Evolutionary conservation across 1,140 invertebrate genomes (phyloP), one percentile per base, ranked within the genome.

Genomic region (Drosophila yakuba): DNA sequence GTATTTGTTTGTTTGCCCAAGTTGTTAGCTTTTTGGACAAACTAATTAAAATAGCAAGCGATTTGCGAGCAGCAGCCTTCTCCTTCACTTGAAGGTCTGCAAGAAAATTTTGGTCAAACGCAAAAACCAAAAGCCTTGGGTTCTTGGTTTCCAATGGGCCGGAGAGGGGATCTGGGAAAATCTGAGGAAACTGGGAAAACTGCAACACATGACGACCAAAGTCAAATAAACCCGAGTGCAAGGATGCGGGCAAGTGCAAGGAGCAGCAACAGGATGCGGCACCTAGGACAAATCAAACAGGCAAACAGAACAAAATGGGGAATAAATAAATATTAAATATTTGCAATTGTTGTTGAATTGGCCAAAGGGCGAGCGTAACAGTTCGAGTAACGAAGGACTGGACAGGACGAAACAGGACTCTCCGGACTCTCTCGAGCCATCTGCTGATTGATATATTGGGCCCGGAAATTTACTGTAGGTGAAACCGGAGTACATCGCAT

Each of bases 261-360:
- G 15, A 38, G 50, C 15, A 15, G 38, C 48, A 51, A 50, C 47
- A 32, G 25, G 47, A 50, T 17, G 56, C 41, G 52, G 41, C 14
- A 36, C 32, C 36, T 32, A 56, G 56, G n/a, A 47, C 62, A 68
- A 55, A 38, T 25, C 63, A 75, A 56, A 48, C 72, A 60, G 44
- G 38, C 61, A 59, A 67, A 59, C 55, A 59, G 51, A 54, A 43
- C 57, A 55, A 78, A 83, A 75, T 77, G 81, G 43, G 66, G 86
- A 86, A 81, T 86, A 78, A 86, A 86, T 88, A 86, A 88, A 85
- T 88, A 88, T 88, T 88, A 86, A 76, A 79, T 88, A 78, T 86
- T 88, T 82, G 66, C 57, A 78, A 50, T 81, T 81, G 64, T 50
- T 78, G 45, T 85, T 45, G 43, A 72, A 51, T 51, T 52, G 74